These are phyloP conservation scores for Eurytoma californica DNA, from an alignment of 2,888 invertebrate genomes.

Conservation along the genomic window DNA sequence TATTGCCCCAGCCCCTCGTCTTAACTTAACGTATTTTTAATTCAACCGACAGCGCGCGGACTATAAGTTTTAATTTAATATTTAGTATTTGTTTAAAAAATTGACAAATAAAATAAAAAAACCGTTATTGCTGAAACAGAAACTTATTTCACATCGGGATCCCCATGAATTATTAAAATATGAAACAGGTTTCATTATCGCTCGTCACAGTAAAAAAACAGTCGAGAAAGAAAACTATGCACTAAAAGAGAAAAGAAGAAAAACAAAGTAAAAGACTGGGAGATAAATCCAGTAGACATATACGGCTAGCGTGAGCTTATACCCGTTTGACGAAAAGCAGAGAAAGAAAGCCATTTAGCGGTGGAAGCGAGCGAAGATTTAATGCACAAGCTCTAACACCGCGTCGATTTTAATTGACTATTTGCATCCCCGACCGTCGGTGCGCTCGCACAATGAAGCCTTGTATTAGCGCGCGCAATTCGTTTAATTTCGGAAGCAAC, in stretches of 20 bases:
- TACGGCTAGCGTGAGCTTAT: neutral
- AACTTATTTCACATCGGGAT: too few relatives aligned
- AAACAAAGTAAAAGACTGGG: conserved; percentile 5
- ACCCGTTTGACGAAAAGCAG: conserved; percentile 21
- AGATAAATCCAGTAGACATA: neutral
- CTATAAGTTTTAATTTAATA: neutral
- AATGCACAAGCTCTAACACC: neutral
- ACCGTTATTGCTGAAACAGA: too few relatives aligned
- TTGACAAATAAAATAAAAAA: neutral
- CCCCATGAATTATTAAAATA: too few relatives aligned
- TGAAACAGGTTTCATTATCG: too few relatives aligned
- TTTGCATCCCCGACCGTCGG: neutral
- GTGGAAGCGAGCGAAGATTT: conserved; percentile 9
- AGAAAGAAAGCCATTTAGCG: conserved; percentile 39
- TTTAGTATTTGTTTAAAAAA: neutral
- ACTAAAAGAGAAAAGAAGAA: neutral
- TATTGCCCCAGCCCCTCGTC: neutral
- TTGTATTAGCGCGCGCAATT: conserved; percentile 3
- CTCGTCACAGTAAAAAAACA: too few relatives aligned
- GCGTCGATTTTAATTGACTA: neutral
- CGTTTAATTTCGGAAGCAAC: conserved; percentile 28
- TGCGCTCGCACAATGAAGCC: neutral
- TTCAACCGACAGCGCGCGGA: too few relatives aligned
- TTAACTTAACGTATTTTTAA: too few relatives aligned
- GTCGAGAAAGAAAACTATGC: neutral